Percentiles rank a stretch among this genome's conserved stretches.
Evolutionary conservation across 2,113 vertebrate genomes (phyloP).

Genomic region (Rattus norvegicus): DNA sequence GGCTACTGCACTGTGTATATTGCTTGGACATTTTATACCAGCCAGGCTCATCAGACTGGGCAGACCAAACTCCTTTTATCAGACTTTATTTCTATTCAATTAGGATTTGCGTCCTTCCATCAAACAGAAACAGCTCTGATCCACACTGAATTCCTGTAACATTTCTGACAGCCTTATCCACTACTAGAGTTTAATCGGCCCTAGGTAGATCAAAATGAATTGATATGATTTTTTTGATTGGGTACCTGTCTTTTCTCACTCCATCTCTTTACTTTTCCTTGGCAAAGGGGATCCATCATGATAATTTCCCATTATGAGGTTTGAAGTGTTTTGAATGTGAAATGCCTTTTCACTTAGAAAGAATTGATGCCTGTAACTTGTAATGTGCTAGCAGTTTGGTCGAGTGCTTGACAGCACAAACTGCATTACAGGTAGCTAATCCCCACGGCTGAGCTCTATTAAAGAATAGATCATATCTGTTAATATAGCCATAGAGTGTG

Average conservation of each 20-base stretch:
- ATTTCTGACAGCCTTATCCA: conserved; percentile 71
- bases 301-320: conserved; percentile 88
- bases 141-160: conserved; percentile 41
- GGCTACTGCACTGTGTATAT: not conserved
- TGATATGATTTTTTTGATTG: conserved; percentile 79
- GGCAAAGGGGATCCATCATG: conserved; percentile 86
- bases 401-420: conserved; percentile 85
- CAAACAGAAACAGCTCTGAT: conserved; percentile 62
- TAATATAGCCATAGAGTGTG: conserved; percentile 85
- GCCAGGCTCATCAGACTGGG: not conserved
- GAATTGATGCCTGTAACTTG: conserved; percentile 87
- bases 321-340: conserved; percentile 89
- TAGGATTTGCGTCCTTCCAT: conserved; percentile 53
- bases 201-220: conserved; percentile 72
- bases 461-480: conserved; percentile 88
- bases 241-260: conserved; percentile 75
- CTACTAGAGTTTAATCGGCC: conserved; percentile 68
- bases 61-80: not conserved
- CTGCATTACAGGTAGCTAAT: conserved; percentile 88
- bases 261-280: conserved; percentile 74
- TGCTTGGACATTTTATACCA: not conserved
- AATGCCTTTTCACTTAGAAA: conserved; percentile 88
- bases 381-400: conserved; percentile 83
- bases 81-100: conserved; percentile 41
- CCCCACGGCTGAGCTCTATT: conserved; percentile 87